Conservation (phyloP, 2,888 invertebrate species). For the Hirtodrosophila confusa region DNA sequence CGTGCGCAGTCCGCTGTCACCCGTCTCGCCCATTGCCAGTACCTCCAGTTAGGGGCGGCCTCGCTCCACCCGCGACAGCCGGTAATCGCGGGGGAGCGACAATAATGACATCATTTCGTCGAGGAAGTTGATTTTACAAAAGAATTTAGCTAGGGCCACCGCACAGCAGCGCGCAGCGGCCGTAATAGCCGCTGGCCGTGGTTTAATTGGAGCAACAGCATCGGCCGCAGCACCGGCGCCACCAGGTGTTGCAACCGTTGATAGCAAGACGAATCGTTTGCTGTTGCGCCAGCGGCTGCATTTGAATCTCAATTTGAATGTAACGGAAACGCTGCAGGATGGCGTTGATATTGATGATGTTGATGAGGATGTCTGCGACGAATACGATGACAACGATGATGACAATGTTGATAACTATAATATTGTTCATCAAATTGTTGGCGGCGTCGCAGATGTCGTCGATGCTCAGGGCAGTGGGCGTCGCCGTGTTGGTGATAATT, state of each 20-base stretch:
- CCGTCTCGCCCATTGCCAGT: constrained; percentile 93
- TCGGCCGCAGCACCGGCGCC: constrained; percentile 46
- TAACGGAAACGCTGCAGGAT: constrained; percentile 72
- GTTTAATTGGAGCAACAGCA: constrained; percentile 56
- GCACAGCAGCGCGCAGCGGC: constrained; percentile 80
- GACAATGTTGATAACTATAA: constrained; percentile 38
- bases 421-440: constrained; percentile 35
- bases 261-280: constrained; percentile 69
- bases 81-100: constrained; percentile 85
- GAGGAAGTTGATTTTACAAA: constrained; percentile 84
- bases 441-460: constrained; percentile 37
- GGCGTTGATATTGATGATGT: constrained; percentile 78
- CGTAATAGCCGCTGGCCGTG: constrained; percentile 69
- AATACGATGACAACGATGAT: constrained; percentile 49
- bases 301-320: constrained; percentile 81
- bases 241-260: constrained; percentile 44
- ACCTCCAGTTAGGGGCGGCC: constrained; percentile 95
- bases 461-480: constrained; percentile 67
- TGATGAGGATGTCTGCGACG: constrained; percentile 69
- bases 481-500: constrained; percentile 73
- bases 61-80: constrained; percentile 86
- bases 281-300: constrained; percentile 80
- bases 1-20: constrained; percentile 92
- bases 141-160: constrained; percentile 84
- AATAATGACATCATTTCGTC: constrained; percentile 85